phyloP scores from a whole-genome alignment of 2,888 invertebrate species.

The Cryptocheilus praepositus region DNA sequence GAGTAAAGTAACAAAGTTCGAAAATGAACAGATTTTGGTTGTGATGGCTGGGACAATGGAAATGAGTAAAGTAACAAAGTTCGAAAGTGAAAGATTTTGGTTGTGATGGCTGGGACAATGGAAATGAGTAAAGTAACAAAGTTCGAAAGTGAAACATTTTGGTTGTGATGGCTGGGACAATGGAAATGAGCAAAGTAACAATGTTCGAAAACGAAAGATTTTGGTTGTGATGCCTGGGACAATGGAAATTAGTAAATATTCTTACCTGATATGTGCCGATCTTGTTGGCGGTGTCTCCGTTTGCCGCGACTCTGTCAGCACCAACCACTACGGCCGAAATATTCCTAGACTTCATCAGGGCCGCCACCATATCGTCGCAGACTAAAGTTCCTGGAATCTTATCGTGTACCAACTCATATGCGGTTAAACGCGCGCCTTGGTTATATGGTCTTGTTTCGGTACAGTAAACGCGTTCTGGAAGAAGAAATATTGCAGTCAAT shows the following conservation, averaged over 20 bases:
- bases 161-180: too few relatives aligned
- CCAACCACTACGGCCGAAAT: slow-evolving; percentile 97
- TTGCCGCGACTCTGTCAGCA: slow-evolving; percentile 95
- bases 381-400: slow-evolving; percentile 94
- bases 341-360: slow-evolving; percentile 88
- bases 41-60: too few relatives aligned
- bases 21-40: background rate
- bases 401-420: slow-evolving; percentile 95
- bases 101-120: too few relatives aligned
- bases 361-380: slow-evolving; percentile 96
- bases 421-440: slow-evolving; percentile 96
- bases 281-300: slow-evolving; percentile 99
- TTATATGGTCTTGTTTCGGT: slow-evolving; percentile 99
- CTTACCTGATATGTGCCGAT: slow-evolving; percentile 93
- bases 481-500: slow-evolving; percentile 26
- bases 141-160: background rate
- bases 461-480: slow-evolving; percentile 91
- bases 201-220: too few relatives aligned
- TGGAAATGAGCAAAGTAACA: too few relatives aligned
- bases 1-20: too few relatives aligned
- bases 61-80: too few relatives aligned
- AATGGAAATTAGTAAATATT: background rate
- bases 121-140: too few relatives aligned
- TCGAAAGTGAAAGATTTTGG: background rate
- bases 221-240: background rate